A percentile compares a stretch with the other conserved stretches of the same genome.
Conservation (phyloP, 1,140 invertebrate species). For the Mercenaria mercenaria region DNA sequence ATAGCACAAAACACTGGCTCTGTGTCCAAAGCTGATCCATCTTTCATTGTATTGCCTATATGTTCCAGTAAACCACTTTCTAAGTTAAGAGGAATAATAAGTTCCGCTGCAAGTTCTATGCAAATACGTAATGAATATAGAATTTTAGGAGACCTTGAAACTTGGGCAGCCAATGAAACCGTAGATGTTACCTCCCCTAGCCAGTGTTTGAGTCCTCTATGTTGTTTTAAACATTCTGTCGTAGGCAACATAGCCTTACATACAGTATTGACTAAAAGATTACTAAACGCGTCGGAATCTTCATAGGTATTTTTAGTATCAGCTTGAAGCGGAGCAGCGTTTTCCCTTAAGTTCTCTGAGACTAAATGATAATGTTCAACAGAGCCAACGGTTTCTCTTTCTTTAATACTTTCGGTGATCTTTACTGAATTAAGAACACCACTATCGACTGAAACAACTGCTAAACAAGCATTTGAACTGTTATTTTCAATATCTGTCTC, state of each 20-base stretch:
- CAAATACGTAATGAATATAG: constrained; percentile 29
- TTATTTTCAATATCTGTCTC: too few species aligned
- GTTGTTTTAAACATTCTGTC: background rate
- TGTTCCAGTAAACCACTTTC: background rate
- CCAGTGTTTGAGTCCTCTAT: constrained; percentile 5
- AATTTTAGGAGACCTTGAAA: background rate
- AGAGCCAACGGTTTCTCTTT: too few species aligned
- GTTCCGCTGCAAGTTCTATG: background rate
- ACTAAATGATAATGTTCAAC: too few species aligned
- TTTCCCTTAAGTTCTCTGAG: too few species aligned
- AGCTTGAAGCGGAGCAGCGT: background rate
- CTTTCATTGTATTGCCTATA: background rate
- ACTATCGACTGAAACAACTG: too few species aligned
- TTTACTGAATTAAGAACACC: too few species aligned
- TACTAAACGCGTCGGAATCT: background rate
- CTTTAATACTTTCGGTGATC: too few species aligned
- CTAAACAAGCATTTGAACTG: too few species aligned
- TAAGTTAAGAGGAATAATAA: constrained; percentile 1
- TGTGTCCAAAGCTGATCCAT: background rate
- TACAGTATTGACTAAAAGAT: background rate
- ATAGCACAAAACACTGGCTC: background rate
- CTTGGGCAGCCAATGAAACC: background rate
- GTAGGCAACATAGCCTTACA: constrained; percentile 34
- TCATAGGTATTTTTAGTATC: background rate
- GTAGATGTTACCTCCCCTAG: background rate